These are phyloP conservation scores for Hozukius guyotensis DNA, from an alignment of 2,797 vertebrate species.

Conservation along the genomic window DNA sequence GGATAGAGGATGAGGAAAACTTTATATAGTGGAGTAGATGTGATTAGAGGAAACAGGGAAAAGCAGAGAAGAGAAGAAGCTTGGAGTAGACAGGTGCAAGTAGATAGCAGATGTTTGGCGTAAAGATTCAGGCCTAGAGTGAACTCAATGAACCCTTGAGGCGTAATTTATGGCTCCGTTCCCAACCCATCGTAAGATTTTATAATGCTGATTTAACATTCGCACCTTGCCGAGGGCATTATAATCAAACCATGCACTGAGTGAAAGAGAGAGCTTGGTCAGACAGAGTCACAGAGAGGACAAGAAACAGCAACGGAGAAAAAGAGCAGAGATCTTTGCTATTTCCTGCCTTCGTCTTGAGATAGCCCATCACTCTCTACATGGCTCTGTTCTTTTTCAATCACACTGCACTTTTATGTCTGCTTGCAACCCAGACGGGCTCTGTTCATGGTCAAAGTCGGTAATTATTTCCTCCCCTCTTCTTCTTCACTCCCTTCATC, in stretches of 20 bases:
- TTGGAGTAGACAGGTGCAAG: constrained; percentile 13
- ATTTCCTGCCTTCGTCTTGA: constrained; percentile 59
- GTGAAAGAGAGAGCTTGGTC: not conserved
- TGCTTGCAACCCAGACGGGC: constrained; percentile 23
- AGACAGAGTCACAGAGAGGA: constrained; percentile 5
- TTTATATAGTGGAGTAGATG: constrained; percentile 6
- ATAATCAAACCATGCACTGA: constrained; percentile 15
- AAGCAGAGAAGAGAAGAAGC: not conserved
- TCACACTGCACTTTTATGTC: constrained; percentile 27
- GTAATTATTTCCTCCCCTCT: constrained; percentile 28
- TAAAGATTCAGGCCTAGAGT: constrained; percentile 3
- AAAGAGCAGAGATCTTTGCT: constrained; percentile 33
- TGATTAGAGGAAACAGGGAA: constrained; percentile 8
- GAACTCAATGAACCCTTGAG: constrained; percentile 39
- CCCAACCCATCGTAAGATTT: constrained; percentile 31
- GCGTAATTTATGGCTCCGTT: constrained; percentile 49
- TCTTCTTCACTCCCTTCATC: constrained; percentile 30
- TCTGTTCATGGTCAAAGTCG: constrained; percentile 59
- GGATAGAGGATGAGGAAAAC: constrained; percentile 7
- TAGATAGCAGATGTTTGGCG: constrained; percentile 27
- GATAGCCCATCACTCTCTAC: constrained; percentile 35
- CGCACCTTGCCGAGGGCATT: constrained; percentile 40
- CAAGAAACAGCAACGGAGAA: constrained; percentile 33
- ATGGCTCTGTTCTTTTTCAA: constrained; percentile 57
- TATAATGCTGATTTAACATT: constrained; percentile 59